These are phyloP conservation scores for Eira barbara DNA, from an alignment of 2,113 vertebrate species.

Conservation along the genomic window DNA sequence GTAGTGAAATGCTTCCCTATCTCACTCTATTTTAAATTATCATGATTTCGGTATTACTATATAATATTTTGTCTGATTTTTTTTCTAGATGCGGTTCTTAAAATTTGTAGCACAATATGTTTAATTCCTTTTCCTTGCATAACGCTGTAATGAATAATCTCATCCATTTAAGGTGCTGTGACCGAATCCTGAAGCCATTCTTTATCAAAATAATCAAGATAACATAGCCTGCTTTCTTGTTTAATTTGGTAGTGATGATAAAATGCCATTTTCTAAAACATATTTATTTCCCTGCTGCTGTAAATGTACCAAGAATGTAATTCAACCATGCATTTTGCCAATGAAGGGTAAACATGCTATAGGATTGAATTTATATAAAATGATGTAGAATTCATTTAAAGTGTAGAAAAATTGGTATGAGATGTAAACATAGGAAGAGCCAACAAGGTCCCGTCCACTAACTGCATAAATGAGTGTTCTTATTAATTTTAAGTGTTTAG, in stretches of 20 bases:
- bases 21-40: slow-evolving; percentile 18
- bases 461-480: not conserved
- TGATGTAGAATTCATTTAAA: not conserved
- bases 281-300: not conserved
- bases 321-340: not conserved
- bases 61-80: not conserved
- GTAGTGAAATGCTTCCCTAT: not conserved
- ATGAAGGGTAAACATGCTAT: not conserved
- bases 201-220: not conserved
- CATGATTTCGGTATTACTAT: not conserved
- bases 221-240: not conserved
- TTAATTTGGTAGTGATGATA: not conserved
- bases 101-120: not conserved
- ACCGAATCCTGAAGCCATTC: not conserved
- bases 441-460: not conserved
- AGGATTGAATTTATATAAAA: not conserved
- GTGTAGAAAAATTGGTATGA: not conserved
- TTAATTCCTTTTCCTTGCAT: not conserved
- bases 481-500: not conserved
- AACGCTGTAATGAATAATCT: not conserved
- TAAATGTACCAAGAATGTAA: not conserved
- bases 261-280: not conserved
- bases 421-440: not conserved
- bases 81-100: not conserved
- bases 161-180: not conserved